Base-by-base conservation (phyloP, 2,888 invertebrate species). In the Synergus itoensis region DNA sequence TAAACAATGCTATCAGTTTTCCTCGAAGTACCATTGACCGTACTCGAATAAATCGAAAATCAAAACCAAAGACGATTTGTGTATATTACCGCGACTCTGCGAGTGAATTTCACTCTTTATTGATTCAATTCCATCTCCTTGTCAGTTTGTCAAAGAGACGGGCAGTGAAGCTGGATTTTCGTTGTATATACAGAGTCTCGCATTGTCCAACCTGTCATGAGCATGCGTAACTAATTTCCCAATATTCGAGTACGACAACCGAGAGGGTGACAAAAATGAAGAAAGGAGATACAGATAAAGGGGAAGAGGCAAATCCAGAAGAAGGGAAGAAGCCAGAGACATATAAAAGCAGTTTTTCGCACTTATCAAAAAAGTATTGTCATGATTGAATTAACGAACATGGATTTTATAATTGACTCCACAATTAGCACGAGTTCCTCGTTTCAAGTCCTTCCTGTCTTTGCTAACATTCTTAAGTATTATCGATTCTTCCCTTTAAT, bases 141-240 rank as follows among this genome's bases (percentile, higher is more conserved):
- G 69, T 69, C 69, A 69, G 45, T 48, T 69, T 69, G 69, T 69
- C 45, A 48, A 69, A 69, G 69, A 69, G 69, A 48, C 45, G 69
- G 45, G 48, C 16, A 69, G 43, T 69, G 45, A 45, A 69, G 28
- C 69, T 48, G 69, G 45, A 69, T 69, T 69, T 69, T 69, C 69
- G 45, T 69, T 69, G 69, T 69, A 69, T 69, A 69, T 69, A 69
- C 69, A 69, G 69, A 78, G 78, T 73, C 62, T 84, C 84, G 85
- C 80, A 86, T 87, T 87, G 87, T 86, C 84, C 83, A 84, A 84
- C 84, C 89, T 90, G 90, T 90, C 90, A 89, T 83, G 83, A 82
- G 84, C 90, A 90, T 83, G 87, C 85, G 86, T 89, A 86, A 89
- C 88, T 88, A 86, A 89, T 89, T 89, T 89, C 86, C 86, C 86